Percentiles rank a stretch among this genome's conserved stretches.
These are phyloP conservation scores for Rhinatrema bivittatum DNA, from an alignment of 2,797 vertebrate genomes.

Conservation along the genomic window DNA sequence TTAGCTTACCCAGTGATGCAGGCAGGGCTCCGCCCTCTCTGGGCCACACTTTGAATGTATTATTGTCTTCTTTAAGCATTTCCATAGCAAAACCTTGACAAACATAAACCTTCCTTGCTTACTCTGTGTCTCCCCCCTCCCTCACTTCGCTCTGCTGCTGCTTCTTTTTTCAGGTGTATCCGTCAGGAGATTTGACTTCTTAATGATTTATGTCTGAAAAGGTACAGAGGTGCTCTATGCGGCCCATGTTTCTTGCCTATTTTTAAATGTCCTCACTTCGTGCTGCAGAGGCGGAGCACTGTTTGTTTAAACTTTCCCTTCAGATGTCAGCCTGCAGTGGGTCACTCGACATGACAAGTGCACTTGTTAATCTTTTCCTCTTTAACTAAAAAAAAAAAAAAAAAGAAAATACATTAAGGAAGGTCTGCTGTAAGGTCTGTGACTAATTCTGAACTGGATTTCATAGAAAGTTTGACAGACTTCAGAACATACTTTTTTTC, in stretches of 20 bases:
- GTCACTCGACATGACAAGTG: conserved; percentile 56
- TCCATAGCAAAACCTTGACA: conserved; percentile 56
- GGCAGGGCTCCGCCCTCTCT: conserved; percentile 30
- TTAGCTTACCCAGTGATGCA: background rate
- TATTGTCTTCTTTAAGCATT: conserved; percentile 47
- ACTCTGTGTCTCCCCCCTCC: conserved; percentile 9
- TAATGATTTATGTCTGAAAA: conserved; percentile 29
- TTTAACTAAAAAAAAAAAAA: conserved; percentile 58
- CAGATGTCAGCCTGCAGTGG: conserved; percentile 40
- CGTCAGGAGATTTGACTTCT: conserved; percentile 21
- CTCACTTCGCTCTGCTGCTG: no score
- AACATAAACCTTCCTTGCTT: conserved; percentile 46
- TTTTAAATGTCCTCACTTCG: background rate
- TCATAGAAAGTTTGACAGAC: no score
- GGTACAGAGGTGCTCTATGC: conserved; percentile 12
- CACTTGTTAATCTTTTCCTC: conserved; percentile 45
- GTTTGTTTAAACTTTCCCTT: conserved; percentile 38
- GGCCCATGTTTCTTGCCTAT: conserved; percentile 21
- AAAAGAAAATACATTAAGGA: conserved; percentile 66
- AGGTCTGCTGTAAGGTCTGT: conserved; percentile 43
- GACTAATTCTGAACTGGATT: conserved; percentile 5
- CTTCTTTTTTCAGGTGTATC: conserved; percentile 37
- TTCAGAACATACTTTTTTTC: no score
- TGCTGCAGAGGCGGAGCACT: no score
- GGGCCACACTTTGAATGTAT: conserved; percentile 40